Conservation (phyloP, 2,888 invertebrate species). For the Clivina fossor region DNA sequence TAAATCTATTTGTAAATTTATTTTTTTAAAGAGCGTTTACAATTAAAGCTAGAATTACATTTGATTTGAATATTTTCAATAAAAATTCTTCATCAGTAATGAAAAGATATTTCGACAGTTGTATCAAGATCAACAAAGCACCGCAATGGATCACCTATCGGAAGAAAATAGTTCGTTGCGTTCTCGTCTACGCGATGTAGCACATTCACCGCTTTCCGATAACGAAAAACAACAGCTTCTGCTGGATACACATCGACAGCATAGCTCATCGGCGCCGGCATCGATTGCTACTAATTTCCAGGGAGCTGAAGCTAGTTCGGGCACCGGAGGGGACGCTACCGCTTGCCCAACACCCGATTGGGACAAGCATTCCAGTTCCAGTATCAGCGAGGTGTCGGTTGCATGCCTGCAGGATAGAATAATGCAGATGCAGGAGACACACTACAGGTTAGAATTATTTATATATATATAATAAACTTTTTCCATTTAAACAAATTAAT, state of each 20-base stretch:
- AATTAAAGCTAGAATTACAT: too few species aligned
- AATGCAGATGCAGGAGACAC: constrained; percentile 89
- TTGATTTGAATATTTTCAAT: too few species aligned
- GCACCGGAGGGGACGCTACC: constrained; percentile 55
- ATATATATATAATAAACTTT: not conserved
- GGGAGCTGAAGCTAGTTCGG: constrained; percentile 45
- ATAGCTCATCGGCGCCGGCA: constrained; percentile 76
- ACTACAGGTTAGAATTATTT: constrained; percentile 62
- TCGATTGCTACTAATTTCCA: constrained; percentile 62
- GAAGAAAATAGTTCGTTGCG: constrained; percentile 78
- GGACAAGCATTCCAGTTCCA: constrained; percentile 89
- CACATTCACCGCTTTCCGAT: constrained; percentile 79
- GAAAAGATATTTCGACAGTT: constrained; percentile 49
- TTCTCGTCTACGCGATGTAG: constrained; percentile 74
- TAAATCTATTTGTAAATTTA: too few species aligned
- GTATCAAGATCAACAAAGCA: constrained; percentile 62
- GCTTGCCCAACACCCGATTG: constrained; percentile 81
- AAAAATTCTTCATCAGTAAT: too few species aligned
- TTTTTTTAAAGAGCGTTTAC: too few species aligned
- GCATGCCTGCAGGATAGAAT: constrained; percentile 93
- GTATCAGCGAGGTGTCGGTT: constrained; percentile 85
- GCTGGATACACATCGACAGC: constrained; percentile 69
- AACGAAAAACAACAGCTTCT: constrained; percentile 82
- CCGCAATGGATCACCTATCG: constrained; percentile 66
- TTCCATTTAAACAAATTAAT: too few species aligned